Evolutionary conservation across 2,888 invertebrate species (phyloP), one percentile per base, ranked within the genome.

Genomic region (Allygus modestus): DNA sequence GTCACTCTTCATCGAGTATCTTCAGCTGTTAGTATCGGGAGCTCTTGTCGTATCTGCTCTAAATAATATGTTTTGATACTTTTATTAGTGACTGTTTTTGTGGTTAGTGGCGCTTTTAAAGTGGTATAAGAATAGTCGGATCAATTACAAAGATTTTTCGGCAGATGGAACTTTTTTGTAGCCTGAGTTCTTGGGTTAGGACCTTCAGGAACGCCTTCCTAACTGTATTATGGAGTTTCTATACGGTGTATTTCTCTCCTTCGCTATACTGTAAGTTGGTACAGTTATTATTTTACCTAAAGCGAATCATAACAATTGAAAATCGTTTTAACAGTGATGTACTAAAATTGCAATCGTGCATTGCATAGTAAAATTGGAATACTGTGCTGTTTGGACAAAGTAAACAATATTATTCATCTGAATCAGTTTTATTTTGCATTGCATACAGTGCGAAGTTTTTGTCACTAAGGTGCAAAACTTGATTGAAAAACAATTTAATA

Each of bases 161-260:
- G 65, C 65, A 65, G 65, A 65, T 65, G 65, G 65, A 65, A 65
- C 26, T 65, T 65, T 65, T 28, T 65, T 31, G 65, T 65, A 65
- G 17, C 15, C 15, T 31, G 1, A 12, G 65, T 65, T 65, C 65
- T 28, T 65, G 65, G 65, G 65, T 65, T 12, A 65, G 65, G 17
- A 65, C 65, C 65, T 4, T 28, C 65, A 17, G 31, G 5, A 65
- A 31, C 65, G 65, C 65, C 17, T 65, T 15, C 17, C 15, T 31
- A 65, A 65, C 65, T 15, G 28, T 65, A 15, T 28, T 65, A 65
- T 65, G 65, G 65, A 65, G 65, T 65, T 65, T 65, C 65, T 31
- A 65, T 65, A 65, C 65, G 65, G 65, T 31, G 28, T 65, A 65
- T 20, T 65, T 65, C 31, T 65, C 65, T 65, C 65, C 65, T 65